A percentile compares a stretch with the other conserved stretches of the same genome.
phyloP scores from a whole-genome alignment of 1,140 invertebrate genomes.

The Chymomyza costata region DNA sequence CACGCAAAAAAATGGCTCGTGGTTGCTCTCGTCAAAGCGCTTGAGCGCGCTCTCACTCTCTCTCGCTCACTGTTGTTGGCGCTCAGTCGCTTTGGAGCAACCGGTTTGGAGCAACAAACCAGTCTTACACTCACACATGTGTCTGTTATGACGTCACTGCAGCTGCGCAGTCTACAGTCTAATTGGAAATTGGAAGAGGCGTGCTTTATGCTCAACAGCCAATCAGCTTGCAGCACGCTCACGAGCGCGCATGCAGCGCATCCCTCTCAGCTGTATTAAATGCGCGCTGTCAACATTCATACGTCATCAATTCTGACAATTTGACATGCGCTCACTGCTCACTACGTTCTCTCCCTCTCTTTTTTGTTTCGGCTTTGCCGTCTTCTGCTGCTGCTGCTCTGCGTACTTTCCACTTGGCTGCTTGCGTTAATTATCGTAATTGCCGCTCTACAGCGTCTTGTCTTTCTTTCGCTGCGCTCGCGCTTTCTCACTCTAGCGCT shows the following conservation, averaged over 20 bases:
- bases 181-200: slow-evolving; percentile 46
- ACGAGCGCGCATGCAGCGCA: too few relatives aligned
- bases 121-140: slow-evolving; percentile 32
- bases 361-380: slow-evolving; percentile 4
- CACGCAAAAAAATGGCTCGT: slow-evolving; percentile 42
- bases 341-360: slow-evolving; percentile 6
- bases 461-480: slow-evolving; percentile 24
- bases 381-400: slow-evolving; percentile 14
- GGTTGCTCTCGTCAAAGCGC: too few relatives aligned
- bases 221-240: slow-evolving; percentile 21
- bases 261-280: slow-evolving; percentile 12
- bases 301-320: slow-evolving; percentile 73
- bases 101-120: background rate
- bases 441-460: slow-evolving; percentile 36
- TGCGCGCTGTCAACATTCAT: slow-evolving; percentile 58
- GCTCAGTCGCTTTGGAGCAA: slow-evolving; percentile 37
- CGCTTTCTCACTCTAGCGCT: slow-evolving; percentile 10
- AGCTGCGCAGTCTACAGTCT: slow-evolving; percentile 41
- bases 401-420: slow-evolving; percentile 49
- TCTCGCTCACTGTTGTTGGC: slow-evolving; percentile 5
- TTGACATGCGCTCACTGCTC: slow-evolving; percentile 52
- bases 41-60: slow-evolving; percentile 12
- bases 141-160: slow-evolving; percentile 51
- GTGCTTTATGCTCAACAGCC: slow-evolving; percentile 21
- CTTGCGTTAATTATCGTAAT: slow-evolving; percentile 72